Evolutionary conservation across 2,797 vertebrate genomes (phyloP), one percentile per base, ranked within the genome.

Genomic region (Intellagama lesueurii): DNA sequence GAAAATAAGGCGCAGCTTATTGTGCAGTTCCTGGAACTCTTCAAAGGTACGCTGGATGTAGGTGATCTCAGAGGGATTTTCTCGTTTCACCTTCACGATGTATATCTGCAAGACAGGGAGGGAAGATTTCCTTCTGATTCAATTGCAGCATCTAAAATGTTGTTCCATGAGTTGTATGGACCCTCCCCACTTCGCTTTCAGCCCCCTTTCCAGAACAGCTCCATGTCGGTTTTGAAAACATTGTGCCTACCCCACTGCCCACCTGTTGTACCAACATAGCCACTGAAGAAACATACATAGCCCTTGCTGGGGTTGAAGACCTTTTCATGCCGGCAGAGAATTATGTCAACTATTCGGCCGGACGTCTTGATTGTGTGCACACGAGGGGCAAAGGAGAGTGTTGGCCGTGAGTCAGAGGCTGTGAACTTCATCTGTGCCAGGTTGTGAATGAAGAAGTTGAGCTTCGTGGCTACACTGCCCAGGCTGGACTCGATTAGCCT

Each of bases 371-470:
- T 91, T 0, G 98, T 98, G 94, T 98, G 96, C 0, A 97, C 96
- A n/a, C 98, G 97, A 0, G 98, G 98, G 1, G 98, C 98, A 5
- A 99, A 99, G 32, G 98, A 98, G 72, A 99, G 97, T 4, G 97
- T 92, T 0, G 98, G 97, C 0, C 97, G 97, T 7, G 98, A 98
- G 0, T 99, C 98, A 0, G 97, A 97, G 1, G 98, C 97, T 0
- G 98, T 95, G 84, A 99, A 99, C 96, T 99, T 99, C 98, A 99
- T 98, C 97, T 99, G 99, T 0, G 99, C 98, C 97, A 99, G 97
- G 94, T 99, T 99, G 95, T 99, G 99, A 96, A 99, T 98, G 97
- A 99, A 99, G 97, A 99, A 99, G 96, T 99, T 99, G 85, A 99
- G 97, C 94, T 99, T 99, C 89, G 99, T 99, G 95, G 99, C 98